These are phyloP conservation scores for Chauna torquata DNA, from an alignment of 2,113 vertebrate genomes.

Conservation along the genomic window DNA sequence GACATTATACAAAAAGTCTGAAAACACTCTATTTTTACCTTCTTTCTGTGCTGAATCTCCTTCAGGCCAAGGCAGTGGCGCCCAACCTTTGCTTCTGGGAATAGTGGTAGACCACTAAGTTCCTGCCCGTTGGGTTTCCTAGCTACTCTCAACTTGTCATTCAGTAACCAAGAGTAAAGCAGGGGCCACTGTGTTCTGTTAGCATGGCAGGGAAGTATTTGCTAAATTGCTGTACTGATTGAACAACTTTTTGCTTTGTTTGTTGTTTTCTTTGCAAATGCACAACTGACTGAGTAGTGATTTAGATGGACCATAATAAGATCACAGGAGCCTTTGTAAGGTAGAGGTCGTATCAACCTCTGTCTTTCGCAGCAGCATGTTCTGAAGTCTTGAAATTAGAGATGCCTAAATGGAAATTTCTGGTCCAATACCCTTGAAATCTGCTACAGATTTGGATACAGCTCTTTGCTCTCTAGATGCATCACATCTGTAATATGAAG, in stretches of 20 bases:
- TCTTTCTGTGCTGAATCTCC: background rate
- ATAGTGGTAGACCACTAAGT: background rate
- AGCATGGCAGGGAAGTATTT: background rate
- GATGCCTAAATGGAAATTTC: constrained; percentile 30
- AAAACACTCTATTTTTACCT: background rate
- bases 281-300: background rate
- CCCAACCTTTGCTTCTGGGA: background rate
- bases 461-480: background rate
- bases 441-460: background rate
- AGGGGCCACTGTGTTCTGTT: background rate
- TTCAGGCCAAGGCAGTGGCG: background rate
- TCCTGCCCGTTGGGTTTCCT: background rate
- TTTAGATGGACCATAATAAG: background rate
- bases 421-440: background rate
- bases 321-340: background rate
- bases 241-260: background rate
- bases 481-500: background rate
- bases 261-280: background rate
- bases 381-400: background rate
- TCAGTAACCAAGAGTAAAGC: background rate
- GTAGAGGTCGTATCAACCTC: background rate
- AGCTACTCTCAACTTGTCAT: background rate
- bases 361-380: background rate
- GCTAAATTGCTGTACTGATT: background rate
- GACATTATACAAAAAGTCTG: background rate